Percentiles rank a stretch among this genome's conserved stretches.
These are phyloP conservation scores for Cryptops parisi DNA, from an alignment of 2,888 invertebrate species.

Conservation along the genomic window DNA sequence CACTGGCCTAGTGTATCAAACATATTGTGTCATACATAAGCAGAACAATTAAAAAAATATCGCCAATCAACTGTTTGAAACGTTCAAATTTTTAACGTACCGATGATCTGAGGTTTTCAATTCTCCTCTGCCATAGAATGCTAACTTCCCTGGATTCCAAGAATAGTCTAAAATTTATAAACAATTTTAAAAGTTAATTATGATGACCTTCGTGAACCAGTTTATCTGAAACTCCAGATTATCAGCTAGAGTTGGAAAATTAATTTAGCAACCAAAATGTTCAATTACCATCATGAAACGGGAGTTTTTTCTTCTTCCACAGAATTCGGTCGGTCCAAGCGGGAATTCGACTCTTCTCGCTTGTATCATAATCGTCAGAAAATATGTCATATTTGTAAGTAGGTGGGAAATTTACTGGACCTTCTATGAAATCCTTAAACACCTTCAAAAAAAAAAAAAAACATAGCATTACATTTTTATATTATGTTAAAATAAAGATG, in stretches of 20 bases:
- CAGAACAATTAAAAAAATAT: neutral
- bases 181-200: too few species aligned
- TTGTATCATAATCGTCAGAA: constrained; percentile 97
- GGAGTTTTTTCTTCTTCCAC: constrained; percentile 62
- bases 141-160: constrained; percentile 58
- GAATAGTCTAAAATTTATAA: neutral
- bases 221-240: neutral
- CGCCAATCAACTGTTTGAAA: neutral
- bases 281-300: neutral
- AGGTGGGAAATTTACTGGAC: constrained; percentile 77
- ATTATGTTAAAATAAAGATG: too few species aligned
- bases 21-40: constrained; percentile 19
- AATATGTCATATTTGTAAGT: constrained; percentile 99
- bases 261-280: too few species aligned
- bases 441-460: constrained; percentile 37
- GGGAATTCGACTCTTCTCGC: constrained; percentile 91
- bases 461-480: too few species aligned
- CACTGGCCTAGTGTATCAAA: too few species aligned
- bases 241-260: neutral
- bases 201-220: neutral
- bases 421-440: constrained; percentile 87
- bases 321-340: constrained; percentile 98
- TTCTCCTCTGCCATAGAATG: constrained; percentile 86
- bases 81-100: constrained; percentile 21
- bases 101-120: constrained; percentile 92